Percentiles rank a stretch among this genome's conserved stretches.
Evolutionary conservation across 2,888 invertebrate genomes (phyloP).

Genomic region (Cataglyphis livida): DNA sequence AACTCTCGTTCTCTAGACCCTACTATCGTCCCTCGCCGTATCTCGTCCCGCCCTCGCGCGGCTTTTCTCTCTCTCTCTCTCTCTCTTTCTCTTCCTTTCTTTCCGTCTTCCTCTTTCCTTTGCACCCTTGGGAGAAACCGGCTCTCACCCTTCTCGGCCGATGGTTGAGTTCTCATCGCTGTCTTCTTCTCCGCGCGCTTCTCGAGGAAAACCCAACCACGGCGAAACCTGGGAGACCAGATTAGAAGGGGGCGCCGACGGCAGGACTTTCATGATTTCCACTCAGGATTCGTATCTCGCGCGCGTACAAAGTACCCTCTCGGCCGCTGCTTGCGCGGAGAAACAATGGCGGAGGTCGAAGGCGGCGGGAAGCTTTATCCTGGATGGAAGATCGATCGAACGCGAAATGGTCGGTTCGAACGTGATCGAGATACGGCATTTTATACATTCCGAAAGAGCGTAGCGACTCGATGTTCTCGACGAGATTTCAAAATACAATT

Average conservation of each 20-base stretch:
- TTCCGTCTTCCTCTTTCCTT: slow-evolving; percentile 18
- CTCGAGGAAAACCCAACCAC: slow-evolving; percentile 76
- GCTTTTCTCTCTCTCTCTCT: slow-evolving; percentile 65
- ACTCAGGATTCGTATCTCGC: slow-evolving; percentile 73
- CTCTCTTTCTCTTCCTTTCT: slow-evolving; percentile 32
- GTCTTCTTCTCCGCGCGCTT: slow-evolving; percentile 53
- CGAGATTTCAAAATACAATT: slow-evolving; percentile 34
- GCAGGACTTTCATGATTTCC: slow-evolving; percentile 80
- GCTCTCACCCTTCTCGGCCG: slow-evolving; percentile 24
- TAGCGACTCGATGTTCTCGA: slow-evolving; percentile 3
- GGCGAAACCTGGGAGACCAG: slow-evolving; percentile 85
- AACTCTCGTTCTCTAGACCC: slow-evolving; percentile 58
- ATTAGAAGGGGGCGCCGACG: slow-evolving; percentile 82
- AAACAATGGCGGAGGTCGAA: slow-evolving; percentile 79
- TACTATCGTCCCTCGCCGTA: slow-evolving; percentile 35
- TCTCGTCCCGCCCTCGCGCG: slow-evolving; percentile 71
- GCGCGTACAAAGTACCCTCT: slow-evolving; percentile 66
- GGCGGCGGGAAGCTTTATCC: slow-evolving; percentile 66
- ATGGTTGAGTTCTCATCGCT: slow-evolving; percentile 57
- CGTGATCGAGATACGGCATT: slow-evolving; percentile 16
- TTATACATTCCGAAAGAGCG: background rate
- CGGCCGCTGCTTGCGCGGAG: slow-evolving; percentile 54
- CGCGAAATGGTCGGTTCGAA: slow-evolving; percentile 42
- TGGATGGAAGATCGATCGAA: slow-evolving; percentile 65
- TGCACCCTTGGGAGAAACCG: slow-evolving; percentile 1